Conservation (phyloP, 2,888 invertebrate genomes). For the Seira ritae region DNA sequence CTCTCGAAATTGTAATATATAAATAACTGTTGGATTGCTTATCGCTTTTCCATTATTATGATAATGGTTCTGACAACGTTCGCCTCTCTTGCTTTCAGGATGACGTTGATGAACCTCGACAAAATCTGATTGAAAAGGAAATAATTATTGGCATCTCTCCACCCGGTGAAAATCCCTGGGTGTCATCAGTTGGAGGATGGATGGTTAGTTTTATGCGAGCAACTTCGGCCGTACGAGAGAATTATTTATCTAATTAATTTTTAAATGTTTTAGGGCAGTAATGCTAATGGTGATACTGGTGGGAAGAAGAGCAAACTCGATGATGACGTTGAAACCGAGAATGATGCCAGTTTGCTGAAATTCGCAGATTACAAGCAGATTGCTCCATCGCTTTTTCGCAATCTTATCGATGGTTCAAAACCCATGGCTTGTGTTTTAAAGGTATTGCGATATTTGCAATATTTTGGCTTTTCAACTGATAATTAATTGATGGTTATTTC, state of each 20-base stretch:
- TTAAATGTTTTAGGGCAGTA: not conserved
- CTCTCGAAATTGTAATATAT: not conserved
- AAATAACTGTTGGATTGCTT: not conserved
- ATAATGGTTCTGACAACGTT: not conserved
- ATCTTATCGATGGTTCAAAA: conserved; percentile 24
- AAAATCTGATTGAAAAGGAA: conserved; percentile 18
- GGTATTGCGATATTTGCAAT: conserved; percentile 16
- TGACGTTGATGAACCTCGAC: not conserved
- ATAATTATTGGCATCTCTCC: conserved; percentile 36
- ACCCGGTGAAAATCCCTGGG: conserved; percentile 54
- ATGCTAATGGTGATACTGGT: not conserved
- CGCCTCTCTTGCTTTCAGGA: not conserved
- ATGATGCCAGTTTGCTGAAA: not conserved
- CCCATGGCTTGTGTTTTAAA: conserved; percentile 37
- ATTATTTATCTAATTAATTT: too few species aligned
- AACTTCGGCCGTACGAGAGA: too few species aligned
- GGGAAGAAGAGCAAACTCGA: conserved; percentile 30
- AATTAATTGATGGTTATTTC: not conserved
- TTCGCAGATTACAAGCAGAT: conserved; percentile 35
- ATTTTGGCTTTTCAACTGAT: not conserved
- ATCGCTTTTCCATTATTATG: not conserved
- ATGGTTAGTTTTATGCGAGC: too few species aligned
- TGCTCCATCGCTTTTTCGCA: conserved; percentile 25
- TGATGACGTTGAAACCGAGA: not conserved
- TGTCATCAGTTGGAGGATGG: too few species aligned